Base-by-base conservation (phyloP, 2,113 vertebrate genomes). In the Gallinago undulata region DNA sequence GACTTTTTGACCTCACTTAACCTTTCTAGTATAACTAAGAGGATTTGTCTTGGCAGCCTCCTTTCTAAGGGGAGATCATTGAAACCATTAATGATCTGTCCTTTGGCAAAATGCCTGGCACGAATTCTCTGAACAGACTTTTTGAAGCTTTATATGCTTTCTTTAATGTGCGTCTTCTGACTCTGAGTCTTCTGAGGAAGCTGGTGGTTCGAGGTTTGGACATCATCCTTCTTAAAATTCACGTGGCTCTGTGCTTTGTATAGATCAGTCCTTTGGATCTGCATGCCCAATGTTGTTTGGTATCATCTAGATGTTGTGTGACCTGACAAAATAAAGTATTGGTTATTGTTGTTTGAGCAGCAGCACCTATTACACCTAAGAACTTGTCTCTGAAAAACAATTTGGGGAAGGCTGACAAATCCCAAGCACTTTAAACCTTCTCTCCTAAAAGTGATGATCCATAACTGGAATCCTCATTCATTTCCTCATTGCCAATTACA, bases 1-100 rank as follows among this genome's bases (percentile, higher is more conserved):
- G 93, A 97, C 91, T 77, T 96, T 84, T 94, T 97, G 89, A 96
- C 86, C 91, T 96, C 93, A 94, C 87, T 97, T 98, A 97, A 95
- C 89, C 95, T 96, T 72, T 89, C 66, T 91, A 87, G 70, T 89
- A 78, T 93, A 95, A 94, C 80, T 96, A 94, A 94, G 74, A 95
- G 87, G 89, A 94, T 93, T 95, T 95, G 64, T 88, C 72, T 97
- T 97, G 93, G 96, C 94, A 94, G 77, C 63, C 84, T 63, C 73
- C 59, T 96, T 80, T 93, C 51, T 64, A 84, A 97, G 80, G 92
- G 90, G 87, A 96, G 68, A 91, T 94, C 76, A 72, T 55, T 91
- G 92, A 95, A 95, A 91, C 69, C 69, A 70, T 95, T 94, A 94
- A 96, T 89, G 89, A 80, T 77, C 55, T 96, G 41, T 94, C 53